Percentiles rank a stretch among this genome's conserved stretches.
These are phyloP conservation scores for Crax fasciolata DNA, from an alignment of 2,797 vertebrate genomes.

Conservation along the genomic window DNA sequence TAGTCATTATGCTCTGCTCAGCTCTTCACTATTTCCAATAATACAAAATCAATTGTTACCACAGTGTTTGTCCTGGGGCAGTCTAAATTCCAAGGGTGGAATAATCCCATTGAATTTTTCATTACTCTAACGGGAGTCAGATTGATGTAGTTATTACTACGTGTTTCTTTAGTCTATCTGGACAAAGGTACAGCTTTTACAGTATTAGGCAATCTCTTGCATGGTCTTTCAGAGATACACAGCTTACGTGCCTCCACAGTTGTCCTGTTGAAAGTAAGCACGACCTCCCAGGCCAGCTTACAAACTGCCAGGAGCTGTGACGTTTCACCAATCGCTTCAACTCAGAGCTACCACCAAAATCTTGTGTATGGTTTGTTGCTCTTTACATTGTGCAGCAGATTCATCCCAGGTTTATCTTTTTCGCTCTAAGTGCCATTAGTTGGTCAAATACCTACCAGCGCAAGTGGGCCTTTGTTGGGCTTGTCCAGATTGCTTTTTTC, in stretches of 20 bases:
- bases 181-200: not conserved
- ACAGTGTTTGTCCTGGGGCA: not conserved
- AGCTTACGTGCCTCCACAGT: not conserved
- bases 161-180: not conserved
- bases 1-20: not conserved
- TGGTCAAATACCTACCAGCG: not conserved
- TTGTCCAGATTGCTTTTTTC: constrained; percentile 1
- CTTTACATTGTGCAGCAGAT: not conserved
- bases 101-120: not conserved
- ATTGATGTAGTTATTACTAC: not conserved
- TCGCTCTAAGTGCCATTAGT: not conserved
- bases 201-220: not conserved
- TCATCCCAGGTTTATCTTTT: not conserved
- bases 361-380: not conserved
- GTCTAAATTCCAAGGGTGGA: not conserved
- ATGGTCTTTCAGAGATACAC: not conserved
- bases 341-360: not conserved
- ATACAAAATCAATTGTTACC: not conserved
- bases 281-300: not conserved
- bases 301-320: not conserved
- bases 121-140: not conserved
- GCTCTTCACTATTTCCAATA: not conserved
- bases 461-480: not conserved
- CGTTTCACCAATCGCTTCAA: not conserved
- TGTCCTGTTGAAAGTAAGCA: not conserved